Evolutionary conservation across 2,888 invertebrate species (phyloP), one percentile per base, ranked within the genome.

Genomic region (Trachelus stipa): DNA sequence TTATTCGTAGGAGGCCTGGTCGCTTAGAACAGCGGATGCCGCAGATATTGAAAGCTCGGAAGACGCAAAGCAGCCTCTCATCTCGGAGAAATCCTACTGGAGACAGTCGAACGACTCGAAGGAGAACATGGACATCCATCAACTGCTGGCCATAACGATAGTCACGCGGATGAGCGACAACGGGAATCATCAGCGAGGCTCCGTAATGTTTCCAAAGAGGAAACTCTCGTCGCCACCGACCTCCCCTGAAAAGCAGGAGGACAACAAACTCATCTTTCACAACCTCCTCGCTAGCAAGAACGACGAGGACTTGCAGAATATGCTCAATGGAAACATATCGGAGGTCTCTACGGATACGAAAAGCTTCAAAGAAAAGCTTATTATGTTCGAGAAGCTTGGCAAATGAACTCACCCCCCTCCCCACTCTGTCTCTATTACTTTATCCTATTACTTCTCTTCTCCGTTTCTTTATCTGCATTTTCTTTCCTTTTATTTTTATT

Each of bases 281-380:
- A 90, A 90, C 83, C 83, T 90, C 23, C 81, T 90, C 35, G 83
- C 87, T 34, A 88, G 84, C 74, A 91, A 90, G 76, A 90, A 90
- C 80, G 89, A 91, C 83, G 91, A 91, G 81, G 91, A 91, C 79
- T 76, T 91, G 74, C 91, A 91, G 73, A 91, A 91, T 75, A 91
- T 91, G 90, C 85, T 91, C 12, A 91, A 91, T 74, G 91, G 91
- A 56, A 91, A 91, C 81, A 91, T 91, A 87, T 91, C 91, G 73
- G 91, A 91, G 71, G 91, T 91, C 35, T 90, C 91, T 40, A 91
- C 90, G 23, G 90, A 91, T 80, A 91, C 90, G 9, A 91, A 90
- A 76, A 91, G 91, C 81, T 91, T 91, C 78, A 91, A 91, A 40
- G 91, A 91, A 73, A 91, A 91, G 76, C 85, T 91, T n/a, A 91